Conservation (phyloP, 2,113 vertebrate species). For the Cygnus buccinator region DNA sequence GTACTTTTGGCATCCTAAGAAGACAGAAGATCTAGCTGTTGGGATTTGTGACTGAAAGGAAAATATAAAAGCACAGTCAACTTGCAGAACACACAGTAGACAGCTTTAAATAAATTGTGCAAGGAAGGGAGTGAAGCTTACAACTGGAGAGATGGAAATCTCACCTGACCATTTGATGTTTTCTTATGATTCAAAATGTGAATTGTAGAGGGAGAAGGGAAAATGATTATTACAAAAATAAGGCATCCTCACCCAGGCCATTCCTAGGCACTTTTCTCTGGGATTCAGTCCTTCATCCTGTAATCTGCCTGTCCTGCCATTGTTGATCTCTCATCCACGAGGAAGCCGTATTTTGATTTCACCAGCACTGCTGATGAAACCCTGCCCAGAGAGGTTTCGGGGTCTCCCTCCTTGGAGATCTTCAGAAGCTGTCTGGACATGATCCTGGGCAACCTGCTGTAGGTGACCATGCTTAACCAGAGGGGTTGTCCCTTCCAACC, state of each 20-base stretch:
- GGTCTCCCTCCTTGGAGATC: background rate
- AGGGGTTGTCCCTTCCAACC: background rate
- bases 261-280: background rate
- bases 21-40: background rate
- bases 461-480: background rate
- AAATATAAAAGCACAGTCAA: background rate
- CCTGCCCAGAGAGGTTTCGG: background rate
- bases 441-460: background rate
- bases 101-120: background rate
- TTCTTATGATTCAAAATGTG: background rate
- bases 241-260: background rate
- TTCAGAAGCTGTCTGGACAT: no score
- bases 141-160: background rate
- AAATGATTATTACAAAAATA: background rate
- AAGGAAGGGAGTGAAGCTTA: background rate
- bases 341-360: background rate
- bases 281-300: background rate
- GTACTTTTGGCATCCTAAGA: background rate
- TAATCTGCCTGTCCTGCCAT: background rate
- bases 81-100: background rate
- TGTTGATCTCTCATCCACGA: background rate
- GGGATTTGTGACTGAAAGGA: background rate
- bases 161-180: background rate
- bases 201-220: background rate
- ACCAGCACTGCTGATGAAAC: background rate